phyloP scores from a whole-genome alignment of 2,797 vertebrate species.

The Rhabdophis nuchalis region DNA sequence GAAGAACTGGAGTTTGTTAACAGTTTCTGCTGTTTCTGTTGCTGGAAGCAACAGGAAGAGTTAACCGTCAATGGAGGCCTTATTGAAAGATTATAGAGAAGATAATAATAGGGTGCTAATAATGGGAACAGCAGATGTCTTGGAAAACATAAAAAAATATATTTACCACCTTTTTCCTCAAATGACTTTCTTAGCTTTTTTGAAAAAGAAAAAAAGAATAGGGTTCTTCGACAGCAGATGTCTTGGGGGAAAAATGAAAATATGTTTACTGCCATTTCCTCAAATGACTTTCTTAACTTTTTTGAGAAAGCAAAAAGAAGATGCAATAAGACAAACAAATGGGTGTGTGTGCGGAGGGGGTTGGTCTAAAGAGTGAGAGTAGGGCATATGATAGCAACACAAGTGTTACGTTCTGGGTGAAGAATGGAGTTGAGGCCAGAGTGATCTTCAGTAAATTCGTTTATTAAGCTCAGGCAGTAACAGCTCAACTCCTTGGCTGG shows the following conservation, averaged over 20 bases:
- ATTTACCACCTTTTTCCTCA: neutral
- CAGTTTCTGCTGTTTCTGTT: neutral
- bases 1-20: no score
- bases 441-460: no score
- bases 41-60: neutral
- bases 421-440: no score
- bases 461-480: no score
- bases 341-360: no score
- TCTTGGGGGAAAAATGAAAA: neutral
- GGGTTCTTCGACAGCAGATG: neutral
- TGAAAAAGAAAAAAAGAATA: no score
- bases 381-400: neutral
- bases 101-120: neutral
- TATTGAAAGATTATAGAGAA: neutral
- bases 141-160: neutral
- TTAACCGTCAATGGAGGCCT: neutral
- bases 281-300: neutral
- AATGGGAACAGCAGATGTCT: neutral
- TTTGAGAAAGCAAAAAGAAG: neutral
- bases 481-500: no score
- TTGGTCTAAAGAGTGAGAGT: neutral
- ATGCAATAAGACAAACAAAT: neutral
- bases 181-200: neutral
- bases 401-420: no score
- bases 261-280: neutral